Evolutionary conservation across 2,113 vertebrate genomes (phyloP).

Genomic region (Myodes glareolus): DNA sequence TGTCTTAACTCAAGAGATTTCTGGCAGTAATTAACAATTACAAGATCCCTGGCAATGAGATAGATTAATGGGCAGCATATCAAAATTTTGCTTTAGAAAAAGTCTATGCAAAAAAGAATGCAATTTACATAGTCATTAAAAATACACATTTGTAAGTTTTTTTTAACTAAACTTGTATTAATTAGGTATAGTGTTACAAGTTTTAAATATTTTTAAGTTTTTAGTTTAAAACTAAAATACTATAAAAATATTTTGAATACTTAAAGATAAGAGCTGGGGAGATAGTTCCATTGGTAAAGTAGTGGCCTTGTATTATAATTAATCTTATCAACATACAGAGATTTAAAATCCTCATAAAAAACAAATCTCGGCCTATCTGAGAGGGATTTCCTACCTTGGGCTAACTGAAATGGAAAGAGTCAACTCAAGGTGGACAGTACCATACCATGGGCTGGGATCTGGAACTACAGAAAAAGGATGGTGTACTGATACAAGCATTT

Average conservation of each 20-base stretch:
- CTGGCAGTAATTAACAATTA: constrained; percentile 52
- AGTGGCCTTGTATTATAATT: neutral
- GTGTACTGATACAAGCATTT: neutral
- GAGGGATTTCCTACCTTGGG: neutral
- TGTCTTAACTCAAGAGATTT: constrained; percentile 46
- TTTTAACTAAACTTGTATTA: neutral
- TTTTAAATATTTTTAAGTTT: constrained; percentile 21
- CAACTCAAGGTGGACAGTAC: too few relatives aligned
- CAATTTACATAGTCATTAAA: neutral
- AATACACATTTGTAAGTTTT: neutral
- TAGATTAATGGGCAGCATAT: neutral
- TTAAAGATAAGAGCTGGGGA: neutral
- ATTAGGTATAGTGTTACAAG: neutral
- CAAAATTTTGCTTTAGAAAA: constrained; percentile 49
- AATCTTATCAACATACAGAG: neutral
- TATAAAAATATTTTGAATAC: neutral
- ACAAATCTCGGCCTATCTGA: neutral
- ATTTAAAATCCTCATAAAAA: neutral
- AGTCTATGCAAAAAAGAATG: neutral
- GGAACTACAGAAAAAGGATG: neutral
- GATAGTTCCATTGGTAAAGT: too few relatives aligned
- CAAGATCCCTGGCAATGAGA: constrained; percentile 10
- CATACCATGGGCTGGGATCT: neutral
- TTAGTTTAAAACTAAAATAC: constrained; percentile 25
- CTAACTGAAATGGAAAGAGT: neutral